Conservation (phyloP, 2,888 invertebrate species). For the Drosophila anomelani region DNA sequence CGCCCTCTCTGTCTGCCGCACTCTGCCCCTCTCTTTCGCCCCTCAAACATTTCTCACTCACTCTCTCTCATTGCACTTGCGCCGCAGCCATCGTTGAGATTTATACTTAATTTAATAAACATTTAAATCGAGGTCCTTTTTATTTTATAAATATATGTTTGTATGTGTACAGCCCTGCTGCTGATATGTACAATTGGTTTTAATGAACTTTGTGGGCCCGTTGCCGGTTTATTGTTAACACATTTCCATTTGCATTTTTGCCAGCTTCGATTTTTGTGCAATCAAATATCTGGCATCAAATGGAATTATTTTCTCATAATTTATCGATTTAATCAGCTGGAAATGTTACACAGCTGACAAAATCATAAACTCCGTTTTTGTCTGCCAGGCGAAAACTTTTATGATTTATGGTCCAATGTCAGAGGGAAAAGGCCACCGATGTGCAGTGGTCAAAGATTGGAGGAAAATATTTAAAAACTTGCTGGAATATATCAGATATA, state of each 20-base stretch:
- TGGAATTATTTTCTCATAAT: slow-evolving; percentile 72
- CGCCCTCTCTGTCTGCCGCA: slow-evolving; percentile 69
- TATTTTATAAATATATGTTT: slow-evolving; percentile 14
- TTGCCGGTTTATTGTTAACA: slow-evolving; percentile 50
- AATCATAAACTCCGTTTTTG: slow-evolving; percentile 73
- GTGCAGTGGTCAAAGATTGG: slow-evolving; percentile 7
- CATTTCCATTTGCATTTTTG: slow-evolving; percentile 42
- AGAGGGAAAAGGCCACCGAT: slow-evolving; percentile 1
- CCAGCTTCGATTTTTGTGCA: slow-evolving; percentile 27
- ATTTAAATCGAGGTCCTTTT: slow-evolving; percentile 19
- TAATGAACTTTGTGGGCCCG: slow-evolving; percentile 57
- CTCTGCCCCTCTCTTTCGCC: slow-evolving; percentile 20
- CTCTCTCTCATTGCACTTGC: slow-evolving; percentile 53
- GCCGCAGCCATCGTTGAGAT: slow-evolving; percentile 44
- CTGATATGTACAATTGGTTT: slow-evolving; percentile 59
- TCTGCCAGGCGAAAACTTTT: slow-evolving; percentile 66
- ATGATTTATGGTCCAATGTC: slow-evolving; percentile 61
- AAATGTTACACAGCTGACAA: slow-evolving; percentile 78
- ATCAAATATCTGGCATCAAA: slow-evolving; percentile 59
- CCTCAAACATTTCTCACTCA: slow-evolving; percentile 10
- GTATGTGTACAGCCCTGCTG: slow-evolving; percentile 1
- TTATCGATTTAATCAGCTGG: slow-evolving; percentile 78
- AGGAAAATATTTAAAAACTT: slow-evolving; percentile 1
- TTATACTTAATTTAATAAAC: slow-evolving; percentile 42
- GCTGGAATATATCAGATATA: neutral